These are phyloP conservation scores for Nicator chloris DNA, from an alignment of 2,113 vertebrate genomes.

Conservation along the genomic window DNA sequence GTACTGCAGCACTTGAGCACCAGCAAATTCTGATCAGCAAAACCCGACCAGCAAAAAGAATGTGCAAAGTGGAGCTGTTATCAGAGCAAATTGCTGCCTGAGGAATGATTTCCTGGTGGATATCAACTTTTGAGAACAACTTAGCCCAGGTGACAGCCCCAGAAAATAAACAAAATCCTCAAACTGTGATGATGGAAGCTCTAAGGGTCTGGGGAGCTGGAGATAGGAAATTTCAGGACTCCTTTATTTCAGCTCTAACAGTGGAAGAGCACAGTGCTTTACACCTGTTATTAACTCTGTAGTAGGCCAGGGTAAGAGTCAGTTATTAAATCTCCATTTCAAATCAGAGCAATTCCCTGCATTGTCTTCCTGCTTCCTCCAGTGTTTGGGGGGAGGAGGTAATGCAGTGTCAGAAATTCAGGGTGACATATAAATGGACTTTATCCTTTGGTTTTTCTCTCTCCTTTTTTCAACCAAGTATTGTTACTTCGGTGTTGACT, in stretches of 20 bases:
- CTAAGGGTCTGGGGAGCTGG: not conserved
- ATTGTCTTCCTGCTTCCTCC: not conserved
- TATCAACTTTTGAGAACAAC: constrained; percentile 2
- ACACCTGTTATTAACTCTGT: not conserved
- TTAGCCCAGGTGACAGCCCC: not conserved
- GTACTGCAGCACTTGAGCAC: not conserved
- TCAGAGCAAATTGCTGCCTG: constrained; percentile 2
- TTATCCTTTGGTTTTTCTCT: not conserved
- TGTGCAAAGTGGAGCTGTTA: not conserved
- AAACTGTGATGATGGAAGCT: not conserved
- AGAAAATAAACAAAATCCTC: constrained; percentile 13
- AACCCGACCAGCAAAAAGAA: not conserved
- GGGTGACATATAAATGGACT: not conserved
- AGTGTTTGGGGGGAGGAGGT: not conserved
- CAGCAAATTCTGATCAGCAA: not conserved
- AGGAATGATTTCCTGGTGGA: not conserved
- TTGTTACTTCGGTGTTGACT: not conserved
- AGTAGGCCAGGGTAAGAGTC: not conserved
- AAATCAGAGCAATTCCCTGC: not conserved
- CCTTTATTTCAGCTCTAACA: not conserved
- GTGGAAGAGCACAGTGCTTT: not conserved
- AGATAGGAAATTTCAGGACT: not conserved
- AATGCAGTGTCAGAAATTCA: not conserved
- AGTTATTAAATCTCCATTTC: not conserved
- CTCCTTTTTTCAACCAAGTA: too few species aligned